Conservation (phyloP, 2,797 vertebrate species). For the Anableps anableps region DNA sequence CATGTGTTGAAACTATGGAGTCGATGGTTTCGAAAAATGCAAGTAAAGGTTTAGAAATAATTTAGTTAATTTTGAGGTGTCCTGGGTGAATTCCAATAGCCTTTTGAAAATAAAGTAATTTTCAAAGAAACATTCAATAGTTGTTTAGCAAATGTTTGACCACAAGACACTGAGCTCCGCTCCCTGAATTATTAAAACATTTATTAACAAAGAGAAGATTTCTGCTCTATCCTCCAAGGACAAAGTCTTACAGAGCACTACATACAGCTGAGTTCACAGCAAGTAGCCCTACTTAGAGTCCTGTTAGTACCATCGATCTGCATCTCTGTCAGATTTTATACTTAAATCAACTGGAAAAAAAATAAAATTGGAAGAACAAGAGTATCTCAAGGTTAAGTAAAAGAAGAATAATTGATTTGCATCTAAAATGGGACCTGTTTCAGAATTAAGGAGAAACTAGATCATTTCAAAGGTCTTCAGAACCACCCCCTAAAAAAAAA, state of each 20-base stretch:
- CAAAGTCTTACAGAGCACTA: not conserved
- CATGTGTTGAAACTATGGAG: not conserved
- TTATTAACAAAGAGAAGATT: conserved; percentile 1
- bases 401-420: not conserved
- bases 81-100: not conserved
- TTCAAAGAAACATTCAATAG: not conserved
- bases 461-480: not conserved
- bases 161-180: not conserved
- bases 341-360: not conserved
- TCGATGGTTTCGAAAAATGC: not conserved
- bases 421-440: not conserved
- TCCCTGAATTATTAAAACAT: not conserved
- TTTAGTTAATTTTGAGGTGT: not conserved
- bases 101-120: not conserved
- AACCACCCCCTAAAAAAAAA: not conserved
- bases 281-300: not conserved
- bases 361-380: not conserved
- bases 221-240: conserved; percentile 2
- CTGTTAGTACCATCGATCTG: not conserved
- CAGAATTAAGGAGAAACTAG: not conserved
- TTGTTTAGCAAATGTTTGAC: not conserved
- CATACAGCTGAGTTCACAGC: not conserved
- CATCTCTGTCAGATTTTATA: not conserved
- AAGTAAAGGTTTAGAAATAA: not conserved
- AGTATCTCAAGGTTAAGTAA: not conserved